Evolutionary conservation across 2,888 invertebrate species (phyloP).

Genomic region (Phoenoteleia sp.): DNA sequence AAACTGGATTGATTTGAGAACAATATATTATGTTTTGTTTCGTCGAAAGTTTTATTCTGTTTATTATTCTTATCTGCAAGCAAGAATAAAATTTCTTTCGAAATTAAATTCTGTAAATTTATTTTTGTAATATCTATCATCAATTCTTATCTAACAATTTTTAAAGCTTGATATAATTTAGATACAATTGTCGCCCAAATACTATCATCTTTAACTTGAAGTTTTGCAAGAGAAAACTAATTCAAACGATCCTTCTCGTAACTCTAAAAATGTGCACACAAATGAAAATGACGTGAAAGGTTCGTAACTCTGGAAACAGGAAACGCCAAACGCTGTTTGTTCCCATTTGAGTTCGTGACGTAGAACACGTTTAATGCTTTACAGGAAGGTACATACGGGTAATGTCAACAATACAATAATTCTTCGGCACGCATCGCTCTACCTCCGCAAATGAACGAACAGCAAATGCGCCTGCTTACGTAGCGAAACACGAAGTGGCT

Average conservation of each 20-base stretch:
- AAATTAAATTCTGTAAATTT: too few species aligned
- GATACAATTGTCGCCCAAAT: too few species aligned
- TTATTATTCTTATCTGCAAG: too few species aligned
- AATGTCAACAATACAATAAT: conserved; percentile 70
- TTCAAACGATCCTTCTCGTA: background rate
- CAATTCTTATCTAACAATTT: too few species aligned
- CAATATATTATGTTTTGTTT: too few species aligned
- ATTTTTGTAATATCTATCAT: too few species aligned
- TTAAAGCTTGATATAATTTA: too few species aligned
- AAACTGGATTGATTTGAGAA: too few species aligned
- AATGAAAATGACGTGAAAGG: background rate
- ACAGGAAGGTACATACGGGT: conserved; percentile 57
- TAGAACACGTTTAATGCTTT: conserved; percentile 62
- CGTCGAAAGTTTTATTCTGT: too few species aligned
- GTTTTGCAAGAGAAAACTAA: background rate
- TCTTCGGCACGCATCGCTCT: conserved; percentile 58
- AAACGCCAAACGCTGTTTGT: conserved; percentile 44
- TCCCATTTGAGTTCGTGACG: conserved; percentile 62
- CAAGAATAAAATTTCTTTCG: too few species aligned
- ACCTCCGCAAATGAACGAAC: conserved; percentile 61
- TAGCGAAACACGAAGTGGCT: conserved; percentile 64
- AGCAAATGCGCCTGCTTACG: conserved; percentile 64
- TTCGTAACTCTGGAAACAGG: conserved; percentile 26
- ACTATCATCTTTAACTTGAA: background rate
- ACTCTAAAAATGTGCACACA: background rate